Base-by-base conservation (phyloP, 2,797 vertebrate species). In the Neosilurus hyrtlii region DNA sequence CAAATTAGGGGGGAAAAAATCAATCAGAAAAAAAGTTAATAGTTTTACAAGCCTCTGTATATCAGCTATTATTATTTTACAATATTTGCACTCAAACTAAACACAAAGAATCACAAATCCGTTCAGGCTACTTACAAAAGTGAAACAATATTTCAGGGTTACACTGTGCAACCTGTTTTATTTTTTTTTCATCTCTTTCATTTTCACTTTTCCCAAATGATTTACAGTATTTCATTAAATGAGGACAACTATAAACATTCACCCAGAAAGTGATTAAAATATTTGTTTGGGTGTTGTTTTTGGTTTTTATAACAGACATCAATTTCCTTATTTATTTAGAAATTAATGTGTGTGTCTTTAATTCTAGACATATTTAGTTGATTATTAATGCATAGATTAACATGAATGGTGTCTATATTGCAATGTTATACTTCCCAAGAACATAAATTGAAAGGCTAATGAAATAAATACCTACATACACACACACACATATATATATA, bases 111-210 rank as follows among this genome's bases (percentile, higher is more conserved):
- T 1, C n/a, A 52, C 37, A 56, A 62, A 59, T 26, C 12, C 20
- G 20, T 73, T 73, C 24, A 51, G 68, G 10, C 9, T 59, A 11
- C 20, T 61, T 26, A 24, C 37, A 77, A 16, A 59, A 57, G 4
- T 20, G 1, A 57, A 20, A 11, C 37, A 56, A 18, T 18, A 73
- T 56, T 4, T 20, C 18, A 20, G 52, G 26, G 9, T 74, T 57
- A 9, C 18, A 16, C 26, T 3, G 9, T 57, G 7, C 14, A 65
- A 8, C n/a, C 26, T 0, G 1, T 61, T 76, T 62, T 9, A 24
- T 63, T 62, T 78, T 30, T 30, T 16, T 65, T 75, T 61, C 20
- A 37, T 76, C 26, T 37, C 72, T 56, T 75, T 75, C 30, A 75
- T 61, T 61, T 61, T 14, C 9, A 20, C 24, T 30, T 20, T 52